Conservation (phyloP, 2,888 invertebrate species). For the Hoplodrina ambigua region DNA sequence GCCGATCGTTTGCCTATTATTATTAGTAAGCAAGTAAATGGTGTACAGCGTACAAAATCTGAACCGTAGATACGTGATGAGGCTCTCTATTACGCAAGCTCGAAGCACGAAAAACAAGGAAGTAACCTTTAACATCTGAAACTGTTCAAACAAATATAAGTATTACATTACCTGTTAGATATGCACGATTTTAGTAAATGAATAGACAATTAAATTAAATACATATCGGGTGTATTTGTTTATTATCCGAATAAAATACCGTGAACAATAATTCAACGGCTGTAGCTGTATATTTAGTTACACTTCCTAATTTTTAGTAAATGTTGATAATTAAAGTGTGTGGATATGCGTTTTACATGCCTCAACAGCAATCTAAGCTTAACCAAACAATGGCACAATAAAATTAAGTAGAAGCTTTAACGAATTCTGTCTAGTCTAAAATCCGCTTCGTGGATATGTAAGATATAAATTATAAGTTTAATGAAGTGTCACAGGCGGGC, state of each 20-base stretch:
- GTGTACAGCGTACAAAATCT: slow-evolving; percentile 73
- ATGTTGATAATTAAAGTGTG: neutral
- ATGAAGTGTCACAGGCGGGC: slow-evolving; percentile 69
- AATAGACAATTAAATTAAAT: slow-evolving; percentile 65
- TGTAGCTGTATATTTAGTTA: slow-evolving; percentile 48
- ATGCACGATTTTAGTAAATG: slow-evolving; percentile 81
- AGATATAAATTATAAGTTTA: slow-evolving; percentile 69
- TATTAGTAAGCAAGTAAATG: slow-evolving; percentile 69
- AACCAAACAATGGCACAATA: neutral
- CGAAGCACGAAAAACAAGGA: slow-evolving; percentile 81
- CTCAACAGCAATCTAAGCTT: neutral
- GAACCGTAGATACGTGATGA: slow-evolving; percentile 78
- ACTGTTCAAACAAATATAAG: slow-evolving; percentile 84
- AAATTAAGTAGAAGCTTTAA: neutral
- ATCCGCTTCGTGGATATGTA: slow-evolving; percentile 55
- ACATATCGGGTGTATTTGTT: slow-evolving; percentile 62
- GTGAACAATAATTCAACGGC: slow-evolving; percentile 62
- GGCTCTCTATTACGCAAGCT: slow-evolving; percentile 80
- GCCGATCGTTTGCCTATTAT: slow-evolving; percentile 79
- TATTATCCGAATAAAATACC: slow-evolving; percentile 64
- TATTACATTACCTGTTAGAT: slow-evolving; percentile 80
- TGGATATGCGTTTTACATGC: neutral
- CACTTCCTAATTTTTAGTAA: slow-evolving; percentile 27
- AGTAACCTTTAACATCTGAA: slow-evolving; percentile 87
- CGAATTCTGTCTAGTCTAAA: slow-evolving; percentile 46